Evolutionary conservation across 1,140 invertebrate species (phyloP).

Genomic region (Diorhabda carinulata): DNA sequence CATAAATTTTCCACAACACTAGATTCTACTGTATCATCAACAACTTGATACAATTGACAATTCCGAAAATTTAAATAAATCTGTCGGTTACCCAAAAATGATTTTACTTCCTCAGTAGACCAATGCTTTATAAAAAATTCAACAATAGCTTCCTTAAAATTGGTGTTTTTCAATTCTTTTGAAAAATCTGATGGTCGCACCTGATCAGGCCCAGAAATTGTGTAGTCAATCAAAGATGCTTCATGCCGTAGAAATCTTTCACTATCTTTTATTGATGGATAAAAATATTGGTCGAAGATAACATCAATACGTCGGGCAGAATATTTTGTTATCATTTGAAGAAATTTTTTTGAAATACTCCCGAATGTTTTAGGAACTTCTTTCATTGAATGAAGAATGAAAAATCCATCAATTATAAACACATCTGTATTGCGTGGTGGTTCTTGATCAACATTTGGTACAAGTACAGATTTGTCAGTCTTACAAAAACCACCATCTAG

Average conservation of each 20-base stretch:
- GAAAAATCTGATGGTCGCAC: constrained; percentile 17
- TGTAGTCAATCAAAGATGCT: constrained; percentile 3
- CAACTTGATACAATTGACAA: constrained; percentile 32
- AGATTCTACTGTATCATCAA: constrained; percentile 23
- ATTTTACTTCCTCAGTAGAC: constrained; percentile 26
- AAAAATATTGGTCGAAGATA: constrained; percentile 24
- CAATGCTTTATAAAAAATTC: constrained; percentile 29
- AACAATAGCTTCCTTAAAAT: constrained; percentile 14
- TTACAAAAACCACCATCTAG: constrained; percentile 21
- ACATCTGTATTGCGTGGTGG: constrained; percentile 23
- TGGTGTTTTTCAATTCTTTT: constrained; percentile 20
- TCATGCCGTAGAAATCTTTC: constrained; percentile 27
- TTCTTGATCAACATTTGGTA: constrained; percentile 20
- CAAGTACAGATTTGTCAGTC: constrained; percentile 37
- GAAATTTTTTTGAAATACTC: constrained; percentile 37
- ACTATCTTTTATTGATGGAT: constrained; percentile 25
- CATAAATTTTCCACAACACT: constrained; percentile 30
- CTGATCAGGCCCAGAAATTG: constrained; percentile 7
- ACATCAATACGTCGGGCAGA: constrained; percentile 23
- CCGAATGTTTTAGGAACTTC: too few relatives aligned
- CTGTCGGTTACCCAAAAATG: neutral
- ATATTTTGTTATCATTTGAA: constrained; percentile 29
- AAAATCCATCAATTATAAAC: too few relatives aligned
- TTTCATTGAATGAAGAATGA: too few relatives aligned
- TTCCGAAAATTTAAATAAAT: constrained; percentile 31